These are phyloP conservation scores for Elanoides forficatus DNA, from an alignment of 2,113 vertebrate species.

Conservation along the genomic window DNA sequence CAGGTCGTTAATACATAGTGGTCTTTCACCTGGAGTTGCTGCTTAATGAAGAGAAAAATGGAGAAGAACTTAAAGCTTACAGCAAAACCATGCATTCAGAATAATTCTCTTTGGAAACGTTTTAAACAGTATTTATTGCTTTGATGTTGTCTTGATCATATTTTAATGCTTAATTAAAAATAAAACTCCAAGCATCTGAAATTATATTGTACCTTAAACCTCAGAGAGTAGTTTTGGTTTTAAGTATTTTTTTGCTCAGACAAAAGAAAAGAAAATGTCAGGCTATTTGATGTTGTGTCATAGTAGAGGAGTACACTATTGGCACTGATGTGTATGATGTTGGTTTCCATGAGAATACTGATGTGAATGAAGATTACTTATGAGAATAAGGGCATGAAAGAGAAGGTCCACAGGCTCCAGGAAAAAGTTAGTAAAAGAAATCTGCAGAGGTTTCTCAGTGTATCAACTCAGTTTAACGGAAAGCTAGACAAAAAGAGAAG, in stretches of 20 bases:
- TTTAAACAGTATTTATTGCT: slow-evolving; percentile 43
- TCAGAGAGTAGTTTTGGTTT: neutral
- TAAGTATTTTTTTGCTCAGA: neutral
- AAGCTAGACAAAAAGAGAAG: neutral
- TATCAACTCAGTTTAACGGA: neutral
- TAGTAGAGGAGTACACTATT: neutral
- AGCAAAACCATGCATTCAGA: slow-evolving; percentile 6
- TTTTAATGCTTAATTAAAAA: slow-evolving; percentile 58
- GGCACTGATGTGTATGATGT: neutral
- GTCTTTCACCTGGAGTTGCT: neutral
- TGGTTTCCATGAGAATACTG: neutral
- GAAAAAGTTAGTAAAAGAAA: neutral
- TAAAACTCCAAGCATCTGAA: slow-evolving; percentile 21
- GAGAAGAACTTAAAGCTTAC: neutral
- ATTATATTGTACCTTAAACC: slow-evolving; percentile 7
- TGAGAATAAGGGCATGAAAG: neutral
- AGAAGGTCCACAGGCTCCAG: neutral
- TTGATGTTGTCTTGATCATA: slow-evolving; percentile 46
- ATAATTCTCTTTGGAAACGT: slow-evolving; percentile 35
- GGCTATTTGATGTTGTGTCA: slow-evolving; percentile 25
- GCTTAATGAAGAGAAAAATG: neutral
- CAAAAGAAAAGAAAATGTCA: neutral
- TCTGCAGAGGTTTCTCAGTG: neutral
- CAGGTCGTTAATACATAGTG: neutral
- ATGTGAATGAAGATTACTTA: neutral